phyloP scores from a whole-genome alignment of 1,140 invertebrate species.

The Asbolus verrucosus region DNA sequence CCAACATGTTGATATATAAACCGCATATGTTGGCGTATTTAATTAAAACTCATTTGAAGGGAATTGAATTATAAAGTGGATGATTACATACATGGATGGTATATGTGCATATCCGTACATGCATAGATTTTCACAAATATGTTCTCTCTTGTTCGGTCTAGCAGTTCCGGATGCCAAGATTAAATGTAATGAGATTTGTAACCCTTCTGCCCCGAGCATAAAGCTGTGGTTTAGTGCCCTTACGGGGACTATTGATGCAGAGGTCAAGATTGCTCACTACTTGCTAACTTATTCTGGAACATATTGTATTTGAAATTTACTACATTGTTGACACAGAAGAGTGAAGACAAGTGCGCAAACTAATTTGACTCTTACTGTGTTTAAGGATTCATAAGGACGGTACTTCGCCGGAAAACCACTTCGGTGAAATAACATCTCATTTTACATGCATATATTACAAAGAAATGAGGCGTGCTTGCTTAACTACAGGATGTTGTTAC shows the following conservation, averaged over 20 bases:
- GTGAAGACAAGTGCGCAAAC: constrained; percentile 28
- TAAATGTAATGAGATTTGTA: constrained; percentile 24
- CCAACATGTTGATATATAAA: too few species aligned
- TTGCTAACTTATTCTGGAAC: constrained; percentile 20
- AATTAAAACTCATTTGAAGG: too few species aligned
- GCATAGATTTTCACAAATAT: not conserved
- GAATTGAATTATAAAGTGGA: too few species aligned
- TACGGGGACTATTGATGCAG: constrained; percentile 24
- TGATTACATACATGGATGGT: too few species aligned
- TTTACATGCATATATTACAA: constrained; percentile 20
- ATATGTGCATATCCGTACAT: too few species aligned
- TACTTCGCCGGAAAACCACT: not conserved
- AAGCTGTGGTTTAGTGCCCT: constrained; percentile 29
- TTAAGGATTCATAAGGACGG: constrained; percentile 21
- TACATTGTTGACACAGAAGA: constrained; percentile 2
- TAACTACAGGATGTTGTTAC: too few species aligned
- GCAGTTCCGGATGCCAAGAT: constrained; percentile 7
- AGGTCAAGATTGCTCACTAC: constrained; percentile 29
- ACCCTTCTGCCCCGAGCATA: constrained; percentile 27
- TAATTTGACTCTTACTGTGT: constrained; percentile 17
- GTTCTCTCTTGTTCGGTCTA: too few species aligned
- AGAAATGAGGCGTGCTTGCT: not conserved
- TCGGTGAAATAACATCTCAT: constrained; percentile 8
- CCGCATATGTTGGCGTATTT: too few species aligned
- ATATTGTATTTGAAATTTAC: constrained; percentile 16